A percentile compares a stretch with the other conserved stretches of the same genome.
phyloP scores from a whole-genome alignment of 2,888 invertebrate species.

The Teinopalpus imperialis region DNA sequence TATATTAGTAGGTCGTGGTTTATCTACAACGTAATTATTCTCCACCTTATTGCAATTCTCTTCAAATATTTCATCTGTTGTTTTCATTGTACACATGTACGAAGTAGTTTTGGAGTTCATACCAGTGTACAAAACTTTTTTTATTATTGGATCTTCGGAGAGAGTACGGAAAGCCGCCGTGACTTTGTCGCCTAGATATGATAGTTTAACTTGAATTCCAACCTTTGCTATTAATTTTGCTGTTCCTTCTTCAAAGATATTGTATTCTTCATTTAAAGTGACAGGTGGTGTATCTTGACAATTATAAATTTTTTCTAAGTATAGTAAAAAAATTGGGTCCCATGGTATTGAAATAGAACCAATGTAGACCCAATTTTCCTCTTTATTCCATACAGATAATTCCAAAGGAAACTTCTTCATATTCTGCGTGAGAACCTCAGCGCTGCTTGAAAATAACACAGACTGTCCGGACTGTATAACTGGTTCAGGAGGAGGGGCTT shows the following conservation, averaged over 20 bases:
- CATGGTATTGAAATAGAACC: slow-evolving; percentile 58
- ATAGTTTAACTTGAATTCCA: slow-evolving; percentile 63
- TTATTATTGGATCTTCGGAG: slow-evolving; percentile 62
- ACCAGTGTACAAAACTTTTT: slow-evolving; percentile 68
- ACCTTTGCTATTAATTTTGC: slow-evolving; percentile 66
- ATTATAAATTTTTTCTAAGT: slow-evolving; percentile 51
- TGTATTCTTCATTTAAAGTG: slow-evolving; percentile 62
- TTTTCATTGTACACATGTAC: slow-evolving; percentile 69
- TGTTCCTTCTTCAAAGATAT: slow-evolving; percentile 69
- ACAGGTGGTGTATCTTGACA: slow-evolving; percentile 47
- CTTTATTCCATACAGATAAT: slow-evolving; percentile 69
- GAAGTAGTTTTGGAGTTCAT: slow-evolving; percentile 70
- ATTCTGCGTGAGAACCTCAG: slow-evolving; percentile 61
- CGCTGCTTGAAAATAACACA: slow-evolving; percentile 63
- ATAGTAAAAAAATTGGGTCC: slow-evolving; percentile 58
- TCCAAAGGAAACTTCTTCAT: slow-evolving; percentile 63
- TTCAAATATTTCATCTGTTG: slow-evolving; percentile 60
- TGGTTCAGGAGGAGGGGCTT: slow-evolving; percentile 60
- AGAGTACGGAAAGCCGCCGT: slow-evolving; percentile 66
- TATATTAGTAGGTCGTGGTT: slow-evolving; percentile 45
- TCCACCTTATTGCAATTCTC: slow-evolving; percentile 61
- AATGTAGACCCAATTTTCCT: slow-evolving; percentile 60
- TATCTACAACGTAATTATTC: slow-evolving; percentile 50
- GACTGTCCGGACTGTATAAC: slow-evolving; percentile 71
- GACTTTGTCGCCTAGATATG: slow-evolving; percentile 59